Evolutionary conservation across 2,888 invertebrate species (phyloP).

Genomic region (Noctua janthina): DNA sequence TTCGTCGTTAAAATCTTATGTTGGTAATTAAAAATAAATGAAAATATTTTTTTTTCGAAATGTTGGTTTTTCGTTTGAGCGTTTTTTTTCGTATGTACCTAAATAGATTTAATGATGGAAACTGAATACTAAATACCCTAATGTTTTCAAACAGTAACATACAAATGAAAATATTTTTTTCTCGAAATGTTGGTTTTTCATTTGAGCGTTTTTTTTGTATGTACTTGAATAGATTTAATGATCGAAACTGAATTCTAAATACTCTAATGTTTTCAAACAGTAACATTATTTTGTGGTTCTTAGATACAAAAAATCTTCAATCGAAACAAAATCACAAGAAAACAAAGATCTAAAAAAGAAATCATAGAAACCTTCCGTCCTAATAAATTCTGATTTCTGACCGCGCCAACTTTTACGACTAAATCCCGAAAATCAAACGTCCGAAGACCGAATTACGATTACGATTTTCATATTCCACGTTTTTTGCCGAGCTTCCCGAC

Average conservation of each 20-base stretch:
- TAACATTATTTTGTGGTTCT: neutral
- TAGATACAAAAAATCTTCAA: neutral
- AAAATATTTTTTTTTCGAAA: neutral
- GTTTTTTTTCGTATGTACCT: neutral
- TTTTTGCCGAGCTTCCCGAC: constrained; percentile 46
- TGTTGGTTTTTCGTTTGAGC: neutral
- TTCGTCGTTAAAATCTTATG: constrained; percentile 64
- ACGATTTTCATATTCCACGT: constrained; percentile 69
- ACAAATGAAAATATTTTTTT: too few species aligned
- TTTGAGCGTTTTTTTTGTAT: too few species aligned
- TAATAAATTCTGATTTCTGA: constrained; percentile 76
- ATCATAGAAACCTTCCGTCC: constrained; percentile 49
- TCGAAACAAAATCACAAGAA: constrained; percentile 6
- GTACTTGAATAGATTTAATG: neutral
- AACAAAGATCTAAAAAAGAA: constrained; percentile 31
- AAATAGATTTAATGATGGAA: neutral
- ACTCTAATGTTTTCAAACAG: neutral
- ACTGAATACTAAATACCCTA: neutral
- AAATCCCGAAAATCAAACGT: constrained; percentile 79
- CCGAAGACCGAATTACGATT: constrained; percentile 71
- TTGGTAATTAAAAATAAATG: constrained; percentile 42
- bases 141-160: neutral
- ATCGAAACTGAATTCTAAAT: neutral
- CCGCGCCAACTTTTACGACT: constrained; percentile 74
- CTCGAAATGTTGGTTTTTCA: too few species aligned